These are phyloP conservation scores for Heliconius congener DNA, from an alignment of 1,140 invertebrate species.

Conservation along the genomic window DNA sequence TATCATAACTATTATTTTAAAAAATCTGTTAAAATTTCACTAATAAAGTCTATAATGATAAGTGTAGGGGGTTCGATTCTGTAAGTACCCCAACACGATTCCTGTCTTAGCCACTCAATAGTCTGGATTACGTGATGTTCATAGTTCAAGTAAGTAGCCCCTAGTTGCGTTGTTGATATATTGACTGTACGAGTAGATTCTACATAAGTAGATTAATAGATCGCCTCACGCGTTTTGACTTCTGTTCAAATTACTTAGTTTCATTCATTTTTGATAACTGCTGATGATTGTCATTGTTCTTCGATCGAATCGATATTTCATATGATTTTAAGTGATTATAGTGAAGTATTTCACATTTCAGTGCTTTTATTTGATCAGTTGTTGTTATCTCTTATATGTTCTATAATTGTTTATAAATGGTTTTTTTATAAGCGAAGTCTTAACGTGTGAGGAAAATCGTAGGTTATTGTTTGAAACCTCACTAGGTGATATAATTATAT, in stretches of 20 bases:
- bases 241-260: not conserved
- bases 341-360: too few species aligned
- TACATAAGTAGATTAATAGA: conserved; percentile 72
- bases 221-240: conserved; percentile 59
- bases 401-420: not conserved
- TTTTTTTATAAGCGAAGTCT: not conserved
- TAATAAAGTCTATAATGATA: not conserved
- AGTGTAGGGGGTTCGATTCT: not conserved
- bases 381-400: not conserved
- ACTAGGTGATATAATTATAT: conserved; percentile 76
- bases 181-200: conserved; percentile 62
- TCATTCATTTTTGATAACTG: not conserved
- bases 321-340: too few species aligned
- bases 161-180: conserved; percentile 74
- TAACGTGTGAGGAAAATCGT: conserved; percentile 63
- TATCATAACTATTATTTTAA: too few species aligned
- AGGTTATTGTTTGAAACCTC: conserved; percentile 79
- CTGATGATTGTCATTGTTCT: too few species aligned
- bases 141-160: conserved; percentile 65
- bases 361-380: not conserved
- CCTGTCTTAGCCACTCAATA: conserved; percentile 44
- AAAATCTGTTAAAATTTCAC: too few species aligned
- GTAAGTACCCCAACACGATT: conserved; percentile 20
- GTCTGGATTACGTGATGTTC: conserved; percentile 52
- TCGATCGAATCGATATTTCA: too few species aligned